Percentiles rank a stretch among this genome's conserved stretches.
Conservation (phyloP, 2,888 invertebrate genomes). For the Ochropacha duplaris region DNA sequence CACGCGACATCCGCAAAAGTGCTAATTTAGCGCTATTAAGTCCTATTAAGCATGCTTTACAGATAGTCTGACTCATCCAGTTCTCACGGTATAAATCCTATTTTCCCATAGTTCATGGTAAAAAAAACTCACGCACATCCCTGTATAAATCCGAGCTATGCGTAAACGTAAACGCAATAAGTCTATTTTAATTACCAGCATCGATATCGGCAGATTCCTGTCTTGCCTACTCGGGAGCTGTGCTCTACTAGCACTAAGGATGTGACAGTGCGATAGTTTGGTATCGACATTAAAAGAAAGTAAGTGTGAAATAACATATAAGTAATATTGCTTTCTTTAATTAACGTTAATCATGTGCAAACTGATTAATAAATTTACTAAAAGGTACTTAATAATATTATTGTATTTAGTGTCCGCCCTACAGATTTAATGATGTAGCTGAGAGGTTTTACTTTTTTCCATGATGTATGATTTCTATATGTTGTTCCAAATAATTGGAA, state of each 20-base stretch:
- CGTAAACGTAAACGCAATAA: conserved; percentile 58
- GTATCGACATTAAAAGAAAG: conserved; percentile 26
- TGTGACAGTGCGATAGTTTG: conserved; percentile 36
- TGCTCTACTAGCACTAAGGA: conserved; percentile 64
- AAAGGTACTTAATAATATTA: too few relatives aligned
- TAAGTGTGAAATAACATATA: too few relatives aligned
- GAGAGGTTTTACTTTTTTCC: too few relatives aligned
- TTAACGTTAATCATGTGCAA: too few relatives aligned
- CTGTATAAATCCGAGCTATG: background rate
- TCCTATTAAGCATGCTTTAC: conserved; percentile 1
- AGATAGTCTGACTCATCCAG: conserved; percentile 10
- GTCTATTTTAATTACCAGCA: conserved; percentile 81
- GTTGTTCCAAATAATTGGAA: too few relatives aligned
- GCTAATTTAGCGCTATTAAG: conserved; percentile 11
- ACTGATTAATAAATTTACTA: too few relatives aligned
- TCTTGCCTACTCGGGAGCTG: conserved; percentile 78
- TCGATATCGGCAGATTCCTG: conserved; percentile 81
- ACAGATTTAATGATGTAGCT: too few relatives aligned
- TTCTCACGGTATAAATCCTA: conserved; percentile 17
- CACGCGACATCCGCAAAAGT: conserved; percentile 3
- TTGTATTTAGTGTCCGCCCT: too few relatives aligned
- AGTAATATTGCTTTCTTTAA: too few relatives aligned
- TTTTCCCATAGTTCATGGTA: conserved; percentile 19
- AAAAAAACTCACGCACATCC: conserved; percentile 15
- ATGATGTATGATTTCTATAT: too few relatives aligned